Base-by-base conservation (phyloP, 2,797 vertebrate species). In the Gallinago nigripennis region DNA sequence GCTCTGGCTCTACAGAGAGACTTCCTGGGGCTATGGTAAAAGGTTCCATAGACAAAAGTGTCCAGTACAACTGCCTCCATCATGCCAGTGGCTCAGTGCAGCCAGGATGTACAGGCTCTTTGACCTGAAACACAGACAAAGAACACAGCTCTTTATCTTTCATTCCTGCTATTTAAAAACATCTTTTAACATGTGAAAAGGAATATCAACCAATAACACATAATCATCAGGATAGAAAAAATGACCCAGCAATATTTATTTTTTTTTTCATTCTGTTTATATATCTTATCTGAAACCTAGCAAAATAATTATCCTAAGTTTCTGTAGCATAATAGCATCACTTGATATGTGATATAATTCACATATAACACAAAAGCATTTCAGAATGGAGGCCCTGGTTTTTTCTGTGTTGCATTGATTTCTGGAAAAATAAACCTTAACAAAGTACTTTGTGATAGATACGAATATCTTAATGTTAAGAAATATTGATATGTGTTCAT, bases 371-470 rank as follows among this genome's bases (percentile, higher is more conserved):
- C 23, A 65, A 27, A 12, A 14, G 0, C 13, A 21, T 51, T 80
- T 82, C 72, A 3, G 10, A 82, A 73, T 48, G 39, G 21, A 80
- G 70, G 17, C 51, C 9, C 28, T 46, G 17, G 68, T 79, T 7
- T 7, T 37, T 84, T 57, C 28, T 45, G 6, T 91, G 66, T 92
- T 87, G 31, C 78, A 82, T 71, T 82, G 65, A 45, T 76, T 94
- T 89, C 57, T 87, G 68, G 72, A 90, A 82, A 50, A 95, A 65
- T 63, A 77, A 61, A 95, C 71, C 28, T 75, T 39, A 73, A 63
- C 92, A 61, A 46, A 71, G 88, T 53, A 28, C 60, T 39, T 96
- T 97, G 69, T 82, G 54, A 90, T 85, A 93, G 64, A 87, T 85
- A 84, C 19, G 35, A 86, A 63, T 82, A 31, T 51, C 53, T 51